Evolutionary conservation across 2,113 vertebrate species (phyloP), one percentile per base, ranked within the genome.

Genomic region (Varanus salvator): DNA sequence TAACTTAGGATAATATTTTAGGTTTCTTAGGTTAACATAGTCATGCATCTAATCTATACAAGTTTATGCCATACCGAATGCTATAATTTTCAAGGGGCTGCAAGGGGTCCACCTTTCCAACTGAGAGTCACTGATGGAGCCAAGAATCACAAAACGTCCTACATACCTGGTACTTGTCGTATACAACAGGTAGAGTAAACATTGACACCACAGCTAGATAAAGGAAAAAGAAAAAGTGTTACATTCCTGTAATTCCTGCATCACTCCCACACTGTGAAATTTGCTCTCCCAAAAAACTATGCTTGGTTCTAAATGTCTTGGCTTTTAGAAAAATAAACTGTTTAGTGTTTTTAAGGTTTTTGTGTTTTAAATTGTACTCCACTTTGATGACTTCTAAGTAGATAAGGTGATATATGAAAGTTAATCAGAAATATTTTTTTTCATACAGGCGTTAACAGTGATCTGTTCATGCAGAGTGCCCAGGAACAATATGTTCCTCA

Each of bases 101-200:
- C 60, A 64, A 60, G 57, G 31, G 48, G 57, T n/a, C 54, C 11
- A 38, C 4, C 23, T 44, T 21, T 52, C 23, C 23, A 12, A 54
- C 15, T 31, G 19, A 60, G 34, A 6, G 48, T 3, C 6, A 48
- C 25, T 4, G 9, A 64, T n/a, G 17, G 7, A 87, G 60, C 29
- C 19, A 48, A 74, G 27, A 75, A 1, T 38, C 3, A 64, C 29
- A 52, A 77, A 85, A 44, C 29, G n/a, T 1, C 3, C 90, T 78
- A 95, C 97, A 91, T 97, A 99, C 99, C 98, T 99, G 99, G 95
- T 99, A 98, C 96, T 99, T 99, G 96, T 99, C 98, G 87, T 99
- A 99, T 95, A 99, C 98, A 94, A 99, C 98, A 0, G 99, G 99
- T 96, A 99, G 98, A 92, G 98, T 98, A 97, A 99, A 99, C 98